Evolutionary conservation across 2,888 invertebrate genomes (phyloP), one percentile per base, ranked within the genome.

Genomic region (Melieria omissa): DNA sequence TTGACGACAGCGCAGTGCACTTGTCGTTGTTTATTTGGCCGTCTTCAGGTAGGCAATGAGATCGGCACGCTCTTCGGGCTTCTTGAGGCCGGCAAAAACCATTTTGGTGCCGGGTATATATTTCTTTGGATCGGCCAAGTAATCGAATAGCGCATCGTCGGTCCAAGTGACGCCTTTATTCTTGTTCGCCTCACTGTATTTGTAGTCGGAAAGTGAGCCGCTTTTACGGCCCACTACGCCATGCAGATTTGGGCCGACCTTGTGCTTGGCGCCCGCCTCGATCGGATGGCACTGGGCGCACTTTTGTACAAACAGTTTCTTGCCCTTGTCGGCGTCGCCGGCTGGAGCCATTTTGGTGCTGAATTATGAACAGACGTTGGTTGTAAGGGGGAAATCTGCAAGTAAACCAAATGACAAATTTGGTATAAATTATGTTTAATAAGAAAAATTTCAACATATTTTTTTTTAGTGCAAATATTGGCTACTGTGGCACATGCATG

Each of bases 61-160:
- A 88, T 99, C 97, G 12, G 90, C 95, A 74, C 99, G 92, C 77
- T 99, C 99, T 71, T 94, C 91, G n/a, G 93, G 91, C 87, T 98
- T 99, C 89, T 99, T 99, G 80, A 98, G 88, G 76, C 98, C 98
- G 76, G 98, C 97, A 83, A 99, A 99, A 84, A 99, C 94, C 99
- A 99, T 99, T 88, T 99, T 99, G 73, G 99, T 99, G 76, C 99
- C 99, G 68, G 98, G 98, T 89, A 99, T 99, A 89, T 95, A 99
- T 88, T 99, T 99, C 90, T 99, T 99, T 70, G 99, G 99, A 88
- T 99, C 98, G 87, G 96, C 96, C 78, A 99, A 90, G 89, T 99
- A 99, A 80, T 93, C 93, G 83, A 96, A 97, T 29, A 99, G 89
- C 0, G 97, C 98, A 70, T 97, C 96, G 63, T 93, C 93, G 80